These are phyloP conservation scores for Calliphora vomitoria DNA, from an alignment of 2,888 invertebrate species.

Conservation along the genomic window DNA sequence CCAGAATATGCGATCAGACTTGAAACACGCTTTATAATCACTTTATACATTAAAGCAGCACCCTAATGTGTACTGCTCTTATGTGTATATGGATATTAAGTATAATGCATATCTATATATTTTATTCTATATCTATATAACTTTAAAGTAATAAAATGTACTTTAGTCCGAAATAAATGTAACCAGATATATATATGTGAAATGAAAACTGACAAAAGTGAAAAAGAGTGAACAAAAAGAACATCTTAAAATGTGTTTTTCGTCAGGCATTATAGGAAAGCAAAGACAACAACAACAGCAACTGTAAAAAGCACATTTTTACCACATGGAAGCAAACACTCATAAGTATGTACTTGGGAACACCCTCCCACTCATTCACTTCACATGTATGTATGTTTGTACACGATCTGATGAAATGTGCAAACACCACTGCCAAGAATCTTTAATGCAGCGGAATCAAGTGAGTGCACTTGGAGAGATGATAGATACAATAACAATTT, in stretches of 20 bases:
- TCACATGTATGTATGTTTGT: neutral
- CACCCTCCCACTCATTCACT: neutral
- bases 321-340: constrained; percentile 31
- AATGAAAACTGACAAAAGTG: constrained; percentile 36
- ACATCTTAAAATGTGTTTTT: constrained; percentile 43
- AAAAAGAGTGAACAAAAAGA: constrained; percentile 31
- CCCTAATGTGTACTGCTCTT: no score
- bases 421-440: constrained; percentile 18
- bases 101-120: neutral
- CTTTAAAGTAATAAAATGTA: constrained; percentile 34
- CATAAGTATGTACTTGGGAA: neutral
- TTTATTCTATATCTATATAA: neutral
- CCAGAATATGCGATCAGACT: no score
- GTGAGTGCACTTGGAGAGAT: constrained; percentile 66
- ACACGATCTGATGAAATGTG: constrained; percentile 21
- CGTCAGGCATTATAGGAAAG: constrained; percentile 1
- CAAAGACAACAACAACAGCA: constrained; percentile 14
- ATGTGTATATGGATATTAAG: neutral
- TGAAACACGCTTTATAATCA: no score
- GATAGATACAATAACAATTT: constrained; percentile 51
- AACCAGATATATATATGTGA: neutral
- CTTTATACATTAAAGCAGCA: no score
- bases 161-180: constrained; percentile 43
- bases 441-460: constrained; percentile 63
- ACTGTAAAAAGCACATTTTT: constrained; percentile 34